Conservation (phyloP, 2,797 vertebrate genomes). For the Liasis olivaceus region DNA sequence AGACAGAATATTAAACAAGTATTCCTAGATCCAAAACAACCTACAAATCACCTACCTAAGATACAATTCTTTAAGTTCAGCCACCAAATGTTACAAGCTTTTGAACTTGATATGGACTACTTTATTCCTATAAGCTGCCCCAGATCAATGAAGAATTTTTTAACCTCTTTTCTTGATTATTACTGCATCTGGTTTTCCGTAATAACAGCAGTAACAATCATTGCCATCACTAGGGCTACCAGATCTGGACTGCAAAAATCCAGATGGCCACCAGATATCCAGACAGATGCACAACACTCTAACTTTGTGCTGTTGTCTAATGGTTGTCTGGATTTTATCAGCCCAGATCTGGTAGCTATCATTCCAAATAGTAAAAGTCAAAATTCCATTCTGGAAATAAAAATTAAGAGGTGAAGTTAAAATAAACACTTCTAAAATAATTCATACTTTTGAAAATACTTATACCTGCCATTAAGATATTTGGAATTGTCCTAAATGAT, state of each 20-base stretch:
- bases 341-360: neutral
- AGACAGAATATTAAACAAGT: neutral
- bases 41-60: neutral
- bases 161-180: neutral
- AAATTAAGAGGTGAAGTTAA: neutral
- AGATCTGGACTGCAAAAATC: neutral
- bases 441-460: neutral
- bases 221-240: neutral
- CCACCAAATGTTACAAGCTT: neutral
- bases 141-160: neutral
- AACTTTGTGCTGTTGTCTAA: neutral
- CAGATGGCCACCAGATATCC: neutral
- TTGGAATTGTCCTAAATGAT: neutral
- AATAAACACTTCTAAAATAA: neutral
- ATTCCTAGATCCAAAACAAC: neutral
- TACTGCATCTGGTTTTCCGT: neutral
- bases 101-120: conserved; percentile 1
- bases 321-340: neutral
- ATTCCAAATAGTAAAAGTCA: neutral
- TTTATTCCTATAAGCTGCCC: neutral
- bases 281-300: neutral
- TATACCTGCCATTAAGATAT: neutral
- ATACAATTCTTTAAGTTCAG: neutral
- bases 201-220: neutral
- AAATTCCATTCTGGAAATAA: neutral